Conservation (phyloP, 2,888 invertebrate species). For the Ophion ventricosus region DNA sequence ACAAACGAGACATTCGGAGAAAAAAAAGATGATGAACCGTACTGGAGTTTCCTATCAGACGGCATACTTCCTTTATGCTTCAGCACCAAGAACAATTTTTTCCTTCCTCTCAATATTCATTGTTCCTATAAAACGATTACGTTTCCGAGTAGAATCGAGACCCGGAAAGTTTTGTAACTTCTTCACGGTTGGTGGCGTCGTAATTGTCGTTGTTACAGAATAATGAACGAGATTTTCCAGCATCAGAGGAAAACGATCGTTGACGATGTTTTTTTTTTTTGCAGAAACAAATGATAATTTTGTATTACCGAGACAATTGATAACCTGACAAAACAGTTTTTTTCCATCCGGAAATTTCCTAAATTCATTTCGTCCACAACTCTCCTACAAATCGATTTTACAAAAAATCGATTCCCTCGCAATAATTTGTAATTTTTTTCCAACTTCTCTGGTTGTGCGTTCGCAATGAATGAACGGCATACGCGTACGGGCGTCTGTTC, state of each 20-base stretch:
- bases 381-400: no score
- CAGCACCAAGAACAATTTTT: conserved; percentile 24
- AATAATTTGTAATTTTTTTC: not conserved
- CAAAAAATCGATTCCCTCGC: no score
- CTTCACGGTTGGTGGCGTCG: conserved; percentile 21
- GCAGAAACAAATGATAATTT: no score
- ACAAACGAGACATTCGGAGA: not conserved
- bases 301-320: no score
- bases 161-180: conserved; percentile 28
- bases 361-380: no score
- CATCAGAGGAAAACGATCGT: not conserved
- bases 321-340: no score
- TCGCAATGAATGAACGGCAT: conserved; percentile 8
- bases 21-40: not conserved
- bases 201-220: not conserved
- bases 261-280: not conserved
- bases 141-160: conserved; percentile 15
- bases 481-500: not conserved
- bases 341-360: no score
- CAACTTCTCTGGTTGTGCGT: not conserved
- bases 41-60: not conserved
- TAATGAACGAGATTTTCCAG: not conserved
- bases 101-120: not conserved
- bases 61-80: not conserved
- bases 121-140: conserved; percentile 43